Evolutionary conservation across 2,113 vertebrate species (phyloP), one percentile per base, ranked within the genome.

Genomic region (Epinephelus moara): DNA sequence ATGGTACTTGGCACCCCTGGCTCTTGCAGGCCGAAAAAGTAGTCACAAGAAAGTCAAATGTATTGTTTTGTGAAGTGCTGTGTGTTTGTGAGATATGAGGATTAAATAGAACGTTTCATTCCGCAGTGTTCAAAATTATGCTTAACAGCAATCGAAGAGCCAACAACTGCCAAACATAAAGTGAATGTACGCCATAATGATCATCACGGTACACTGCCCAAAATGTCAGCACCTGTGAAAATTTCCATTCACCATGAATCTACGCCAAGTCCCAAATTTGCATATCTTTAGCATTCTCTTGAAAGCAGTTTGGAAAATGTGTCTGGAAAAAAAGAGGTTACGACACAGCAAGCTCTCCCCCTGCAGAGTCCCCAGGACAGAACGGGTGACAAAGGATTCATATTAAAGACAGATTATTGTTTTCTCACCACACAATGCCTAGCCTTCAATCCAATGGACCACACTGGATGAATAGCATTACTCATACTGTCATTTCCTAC

Each of bases 401-500:
- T 89, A 93, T 90, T 89, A 89, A 88, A 88, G 77, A 89, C 76
- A 87, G 85, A 93, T 88, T 84, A 91, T 88, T 90, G 83, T 89
- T 91, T 86, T 86, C 83, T 85, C 30, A 82, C 37, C 79, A 49
- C 85, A 85, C 82, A 70, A 55, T 70, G 78, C 59, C 66, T 49
- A 80, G 78, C 72, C 90, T 90, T 94, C 90, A 92, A 88, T 91
- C 82, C 80, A 78, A 59, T 79, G 80, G 79, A 87, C 88, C 91
- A 86, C 89, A 86, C 64, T 82, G 75, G 80, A 91, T 91, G 90
- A 93, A 93, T 89, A 91, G 90, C 77, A 92, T 93, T 88, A 93
- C 84, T 88, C 88, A 91, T 78, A 66, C 89, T 92, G 91, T 89
- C 92, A 91, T 84, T 85, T 85, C 70, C 70, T 66, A 66, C 82